Conservation (phyloP, 2,888 invertebrate species). For the Agrilus cyanescens region DNA sequence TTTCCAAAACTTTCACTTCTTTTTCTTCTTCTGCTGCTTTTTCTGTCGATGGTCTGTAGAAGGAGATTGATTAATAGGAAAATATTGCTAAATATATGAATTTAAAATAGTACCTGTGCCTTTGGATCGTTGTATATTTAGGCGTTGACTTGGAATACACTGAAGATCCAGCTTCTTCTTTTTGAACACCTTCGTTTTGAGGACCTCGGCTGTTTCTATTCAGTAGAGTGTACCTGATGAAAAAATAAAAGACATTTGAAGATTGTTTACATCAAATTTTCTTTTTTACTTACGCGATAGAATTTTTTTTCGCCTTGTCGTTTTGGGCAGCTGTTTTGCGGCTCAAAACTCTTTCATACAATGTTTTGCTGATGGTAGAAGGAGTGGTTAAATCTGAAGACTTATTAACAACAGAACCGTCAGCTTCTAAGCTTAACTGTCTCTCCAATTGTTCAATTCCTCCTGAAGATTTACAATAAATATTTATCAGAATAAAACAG, state of each 20-base stretch:
- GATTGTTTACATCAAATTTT: slow-evolving; percentile 1
- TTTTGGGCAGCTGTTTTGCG: slow-evolving; percentile 22
- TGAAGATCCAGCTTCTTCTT: slow-evolving; percentile 30
- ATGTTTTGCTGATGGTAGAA: slow-evolving; percentile 57
- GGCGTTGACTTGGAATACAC: slow-evolving; percentile 34
- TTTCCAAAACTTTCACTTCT: no score
- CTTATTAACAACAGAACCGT: slow-evolving; percentile 39
- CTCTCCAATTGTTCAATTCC: slow-evolving; percentile 79
- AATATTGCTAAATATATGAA: background rate
- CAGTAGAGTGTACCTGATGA: slow-evolving; percentile 41
- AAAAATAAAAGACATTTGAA: background rate
- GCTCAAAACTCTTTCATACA: slow-evolving; percentile 63
- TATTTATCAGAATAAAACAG: background rate
- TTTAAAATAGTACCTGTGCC: slow-evolving; percentile 22
- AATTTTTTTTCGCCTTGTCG: background rate
- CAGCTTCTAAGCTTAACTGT: slow-evolving; percentile 49
- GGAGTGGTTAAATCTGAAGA: slow-evolving; percentile 43
- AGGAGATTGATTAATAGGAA: background rate
- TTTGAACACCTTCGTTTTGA: slow-evolving; percentile 42
- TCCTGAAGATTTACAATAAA: slow-evolving; percentile 35
- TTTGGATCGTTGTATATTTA: slow-evolving; percentile 31
- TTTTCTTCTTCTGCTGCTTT: slow-evolving; percentile 17
- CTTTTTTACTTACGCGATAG: background rate
- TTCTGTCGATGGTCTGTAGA: slow-evolving; percentile 21
- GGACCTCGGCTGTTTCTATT: slow-evolving; percentile 49